Evolutionary conservation across 2,888 invertebrate species (phyloP), one percentile per base, ranked within the genome.

Genomic region (Blastobasis lacticolella): DNA sequence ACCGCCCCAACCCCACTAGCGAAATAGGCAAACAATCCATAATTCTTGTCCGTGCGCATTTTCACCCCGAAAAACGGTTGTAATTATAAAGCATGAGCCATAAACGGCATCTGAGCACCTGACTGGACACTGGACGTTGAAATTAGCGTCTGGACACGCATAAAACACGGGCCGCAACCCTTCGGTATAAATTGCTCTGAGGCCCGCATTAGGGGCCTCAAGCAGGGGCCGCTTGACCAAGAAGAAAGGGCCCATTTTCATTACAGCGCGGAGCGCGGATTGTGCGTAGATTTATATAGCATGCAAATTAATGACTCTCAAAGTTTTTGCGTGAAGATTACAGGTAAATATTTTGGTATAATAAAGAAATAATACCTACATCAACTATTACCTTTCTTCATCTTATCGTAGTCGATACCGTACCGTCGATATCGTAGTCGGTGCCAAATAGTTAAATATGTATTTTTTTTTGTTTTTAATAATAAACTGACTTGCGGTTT

Each of bases 201-300:
- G 42, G 42, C 9, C 42, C 42, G 9, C 9, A 42, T 7, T 42
- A 10, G 5, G 9, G 42, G 10, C 5, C 9, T 10, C 5, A 9
- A 9, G n/a, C 42, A n/a, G 9, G 42, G 10, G 64, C 57, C 55
- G 42, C 42, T 42, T 4, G 42, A 5, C 42, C 58, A 53, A 67
- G 79, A 85, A 85, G 85, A 86, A 85, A 85, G 83, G 85, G 87
- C 82, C 85, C 84, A 81, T 83, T 86, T 87, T 86, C 86, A 87
- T 87, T 87, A 86, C 76, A 78, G 77, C 73, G 73, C 75, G 75
- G 73, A 72, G 73, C 75, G 71, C 49, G 54, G 64, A 71, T 69
- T 73, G 69, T 74, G 74, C 69, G 71, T 80, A 80, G 73, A 80
- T 81, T 78, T 81, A 81, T 81, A 76, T 72, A 74, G 66, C 56